These are phyloP conservation scores for Drosophila rubida DNA, from an alignment of 2,888 invertebrate genomes.

Conservation along the genomic window DNA sequence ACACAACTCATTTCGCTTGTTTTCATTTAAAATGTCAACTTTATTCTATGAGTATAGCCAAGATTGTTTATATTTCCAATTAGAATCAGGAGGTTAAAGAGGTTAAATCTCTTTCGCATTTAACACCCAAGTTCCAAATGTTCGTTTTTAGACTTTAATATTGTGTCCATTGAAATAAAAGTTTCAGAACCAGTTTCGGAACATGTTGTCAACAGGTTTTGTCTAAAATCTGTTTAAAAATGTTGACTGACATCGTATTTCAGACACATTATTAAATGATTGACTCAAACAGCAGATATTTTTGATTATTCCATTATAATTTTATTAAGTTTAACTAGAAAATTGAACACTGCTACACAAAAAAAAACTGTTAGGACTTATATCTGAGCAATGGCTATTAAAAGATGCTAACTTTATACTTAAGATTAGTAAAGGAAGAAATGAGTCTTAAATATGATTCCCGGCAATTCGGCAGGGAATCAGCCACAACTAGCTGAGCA, in stretches of 20 bases:
- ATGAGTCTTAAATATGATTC: conserved; percentile 2
- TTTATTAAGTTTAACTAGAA: conserved; percentile 3
- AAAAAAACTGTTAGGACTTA: conserved; percentile 2
- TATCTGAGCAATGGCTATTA: background rate
- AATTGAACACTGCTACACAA: conserved; percentile 3
- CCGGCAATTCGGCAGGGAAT: background rate
- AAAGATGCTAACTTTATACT: conserved; percentile 1
- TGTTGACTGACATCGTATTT: background rate
- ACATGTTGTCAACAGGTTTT: background rate
- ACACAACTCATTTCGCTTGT: background rate
- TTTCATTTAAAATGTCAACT: no score
- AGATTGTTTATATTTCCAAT: no score
- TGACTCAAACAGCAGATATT: background rate
- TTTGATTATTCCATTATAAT: background rate
- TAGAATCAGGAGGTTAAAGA: no score
- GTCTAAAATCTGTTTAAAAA: background rate
- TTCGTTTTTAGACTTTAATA: no score
- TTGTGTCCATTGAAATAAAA: background rate
- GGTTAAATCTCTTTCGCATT: no score
- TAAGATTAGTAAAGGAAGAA: conserved; percentile 10
- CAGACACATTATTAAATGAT: background rate
- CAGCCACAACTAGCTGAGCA: conserved; percentile 3
- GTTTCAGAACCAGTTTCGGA: background rate
- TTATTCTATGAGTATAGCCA: no score
- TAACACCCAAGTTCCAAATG: no score